Percentiles rank a stretch among this genome's conserved stretches.
phyloP scores from a whole-genome alignment of 2,113 vertebrate genomes.

The Felis catus region F.catus_Fca126_mat1.0 CM031415.1:137412501-137413000 shows the following conservation, averaged over 20 bases:
- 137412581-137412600: not conserved
- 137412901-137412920: not conserved
- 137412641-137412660: not conserved
- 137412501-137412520: not conserved
- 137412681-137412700: too few relatives aligned
- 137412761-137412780: not conserved
- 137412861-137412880: not conserved
- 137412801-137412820: not conserved
- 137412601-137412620: not conserved
- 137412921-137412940: not conserved
- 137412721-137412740: not conserved
- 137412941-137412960: not conserved
- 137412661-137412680: not conserved
- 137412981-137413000: not conserved
- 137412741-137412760: not conserved
- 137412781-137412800: not conserved
- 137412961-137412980: not conserved
- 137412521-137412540: not conserved
- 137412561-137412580: not conserved
- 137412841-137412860: not conserved
- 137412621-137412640: accelerated
- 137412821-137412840: not conserved
- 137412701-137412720: not conserved
- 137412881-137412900: not conserved
- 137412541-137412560: slow-evolving; percentile 27